Evolutionary conservation across 2,888 invertebrate genomes (phyloP).

Genomic region (Hermodice carunculata): DNA sequence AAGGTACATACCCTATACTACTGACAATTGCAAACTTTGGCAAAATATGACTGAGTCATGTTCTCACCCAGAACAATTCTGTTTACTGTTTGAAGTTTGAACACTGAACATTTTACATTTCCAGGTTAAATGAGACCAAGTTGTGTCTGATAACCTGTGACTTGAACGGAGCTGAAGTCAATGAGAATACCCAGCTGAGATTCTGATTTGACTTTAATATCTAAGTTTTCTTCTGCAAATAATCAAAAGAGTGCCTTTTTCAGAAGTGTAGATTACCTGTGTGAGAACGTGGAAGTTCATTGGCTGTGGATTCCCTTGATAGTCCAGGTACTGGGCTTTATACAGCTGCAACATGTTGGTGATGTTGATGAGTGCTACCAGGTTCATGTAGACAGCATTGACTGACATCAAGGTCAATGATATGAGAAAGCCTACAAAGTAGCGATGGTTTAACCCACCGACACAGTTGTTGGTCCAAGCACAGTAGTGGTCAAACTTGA

Average conservation of each 20-base stretch:
- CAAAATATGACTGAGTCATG: too few relatives aligned
- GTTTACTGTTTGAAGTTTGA: too few relatives aligned
- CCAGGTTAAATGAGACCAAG: too few relatives aligned
- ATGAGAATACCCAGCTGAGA: too few relatives aligned
- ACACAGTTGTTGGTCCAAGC: conserved; percentile 68
- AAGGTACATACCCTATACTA: too few relatives aligned
- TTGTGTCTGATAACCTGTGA: too few relatives aligned
- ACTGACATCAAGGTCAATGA: conserved; percentile 55
- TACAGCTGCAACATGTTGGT: conserved; percentile 48
- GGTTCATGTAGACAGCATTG: conserved; percentile 55
- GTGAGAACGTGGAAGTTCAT: conserved; percentile 54
- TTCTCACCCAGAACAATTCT: too few relatives aligned
- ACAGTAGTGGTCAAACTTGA: conserved; percentile 68
- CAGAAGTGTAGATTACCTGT: conserved; percentile 50
- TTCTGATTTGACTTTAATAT: too few relatives aligned
- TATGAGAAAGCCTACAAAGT: conserved; percentile 61
- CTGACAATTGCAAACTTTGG: too few relatives aligned
- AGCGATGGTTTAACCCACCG: conserved; percentile 64
- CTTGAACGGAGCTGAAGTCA: too few relatives aligned
- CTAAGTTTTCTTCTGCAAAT: background rate
- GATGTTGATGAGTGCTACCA: conserved; percentile 48
- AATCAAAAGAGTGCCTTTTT: background rate
- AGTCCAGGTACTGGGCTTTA: conserved; percentile 51
- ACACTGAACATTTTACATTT: too few relatives aligned
- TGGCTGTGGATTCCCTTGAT: conserved; percentile 47